Conservation (phyloP, 2,113 vertebrate genomes). For the Hiodon tergisus region DNA sequence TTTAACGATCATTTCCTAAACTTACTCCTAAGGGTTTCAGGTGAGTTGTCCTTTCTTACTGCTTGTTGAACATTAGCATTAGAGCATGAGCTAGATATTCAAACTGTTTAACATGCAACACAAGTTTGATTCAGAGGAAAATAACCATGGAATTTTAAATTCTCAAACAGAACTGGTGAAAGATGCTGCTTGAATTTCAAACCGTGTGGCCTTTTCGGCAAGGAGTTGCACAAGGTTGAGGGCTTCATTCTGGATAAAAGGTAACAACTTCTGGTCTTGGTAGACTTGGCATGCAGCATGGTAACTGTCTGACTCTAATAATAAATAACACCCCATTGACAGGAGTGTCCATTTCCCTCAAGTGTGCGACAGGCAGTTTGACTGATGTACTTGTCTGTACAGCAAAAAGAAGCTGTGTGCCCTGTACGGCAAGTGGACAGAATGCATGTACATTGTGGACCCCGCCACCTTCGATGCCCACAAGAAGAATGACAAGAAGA, state of each 20-base stretch:
- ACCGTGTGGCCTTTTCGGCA: slow-evolving; percentile 94
- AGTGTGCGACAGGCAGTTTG: background rate
- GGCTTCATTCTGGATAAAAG: slow-evolving; percentile 97
- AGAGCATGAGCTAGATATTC: background rate
- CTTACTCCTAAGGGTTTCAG: no score
- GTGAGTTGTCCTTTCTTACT: no score
- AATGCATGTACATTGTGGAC: slow-evolving; percentile 84
- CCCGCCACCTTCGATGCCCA: slow-evolving; percentile 75
- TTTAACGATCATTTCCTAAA: no score
- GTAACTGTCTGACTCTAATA: no score
- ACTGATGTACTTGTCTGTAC: slow-evolving; percentile 19
- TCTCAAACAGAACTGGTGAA: slow-evolving; percentile 78
- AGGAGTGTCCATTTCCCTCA: no score
- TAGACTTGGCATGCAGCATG: background rate
- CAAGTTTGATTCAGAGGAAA: no score
- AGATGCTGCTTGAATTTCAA: slow-evolving; percentile 90
- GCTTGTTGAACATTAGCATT: background rate
- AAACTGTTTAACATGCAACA: background rate
- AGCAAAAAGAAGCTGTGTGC: slow-evolving; percentile 92
- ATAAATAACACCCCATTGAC: no score
- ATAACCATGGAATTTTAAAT: no score
- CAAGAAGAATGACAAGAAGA: slow-evolving; percentile 86
- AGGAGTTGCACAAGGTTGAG: slow-evolving; percentile 96
- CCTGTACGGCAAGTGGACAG: slow-evolving; percentile 95
- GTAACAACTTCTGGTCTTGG: slow-evolving; percentile 49